A percentile compares a stretch with the other conserved stretches of the same genome.
Conservation (phyloP, 2,888 invertebrate species). For the Agrotis ipsilon region DNA sequence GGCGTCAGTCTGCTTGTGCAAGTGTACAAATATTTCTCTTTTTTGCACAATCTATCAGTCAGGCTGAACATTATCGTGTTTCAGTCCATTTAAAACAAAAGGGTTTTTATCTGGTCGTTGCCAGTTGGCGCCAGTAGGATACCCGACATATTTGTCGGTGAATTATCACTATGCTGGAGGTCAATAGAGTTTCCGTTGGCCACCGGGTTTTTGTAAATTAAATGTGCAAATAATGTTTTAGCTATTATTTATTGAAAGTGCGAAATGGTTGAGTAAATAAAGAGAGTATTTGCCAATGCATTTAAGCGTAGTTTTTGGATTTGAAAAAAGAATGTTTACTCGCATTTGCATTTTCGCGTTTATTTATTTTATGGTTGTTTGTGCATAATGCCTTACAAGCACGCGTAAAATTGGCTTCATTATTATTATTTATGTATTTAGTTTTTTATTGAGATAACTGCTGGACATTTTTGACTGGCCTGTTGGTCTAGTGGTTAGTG, state of each 20-base stretch:
- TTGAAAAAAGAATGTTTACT: background rate
- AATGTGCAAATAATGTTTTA: constrained; percentile 47
- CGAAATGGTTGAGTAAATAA: constrained; percentile 3
- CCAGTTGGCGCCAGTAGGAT: constrained; percentile 77
- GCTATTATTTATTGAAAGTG: constrained; percentile 43
- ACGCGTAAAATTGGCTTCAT: too few species aligned
- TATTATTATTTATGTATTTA: too few species aligned
- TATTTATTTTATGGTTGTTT: background rate
- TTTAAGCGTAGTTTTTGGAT: background rate
- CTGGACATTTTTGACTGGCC: too few species aligned
- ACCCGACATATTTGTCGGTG: constrained; percentile 70
- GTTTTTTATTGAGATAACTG: too few species aligned
- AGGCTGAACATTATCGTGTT: constrained; percentile 66
- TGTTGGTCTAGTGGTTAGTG: too few species aligned
- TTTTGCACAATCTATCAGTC: constrained; percentile 55
- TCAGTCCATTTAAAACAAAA: constrained; percentile 76
- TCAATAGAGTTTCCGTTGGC: constrained; percentile 65
- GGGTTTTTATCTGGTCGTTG: constrained; percentile 68
- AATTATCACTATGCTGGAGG: constrained; percentile 77
- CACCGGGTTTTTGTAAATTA: constrained; percentile 50
- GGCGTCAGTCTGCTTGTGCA: constrained; percentile 67
- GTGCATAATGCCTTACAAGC: too few species aligned
- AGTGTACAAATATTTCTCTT: constrained; percentile 60
- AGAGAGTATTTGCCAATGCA: background rate
- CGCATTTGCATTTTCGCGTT: too few species aligned